Evolutionary conservation across 2,113 vertebrate genomes (phyloP).

Genomic region (Channa argus): DNA sequence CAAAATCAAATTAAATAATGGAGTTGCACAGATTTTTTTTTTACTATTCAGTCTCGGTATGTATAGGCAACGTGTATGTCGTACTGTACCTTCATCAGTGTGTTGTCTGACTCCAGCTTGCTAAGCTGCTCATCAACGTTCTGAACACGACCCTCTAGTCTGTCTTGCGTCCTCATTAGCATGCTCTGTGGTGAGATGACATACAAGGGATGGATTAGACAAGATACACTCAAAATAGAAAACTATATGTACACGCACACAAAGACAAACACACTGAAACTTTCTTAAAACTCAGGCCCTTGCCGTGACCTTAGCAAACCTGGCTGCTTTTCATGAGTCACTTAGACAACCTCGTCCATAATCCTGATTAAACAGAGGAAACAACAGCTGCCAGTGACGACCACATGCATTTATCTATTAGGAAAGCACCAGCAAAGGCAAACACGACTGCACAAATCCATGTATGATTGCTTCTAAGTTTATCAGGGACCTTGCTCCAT

Average conservation of each 20-base stretch:
- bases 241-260: background rate
- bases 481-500: conserved; percentile 22
- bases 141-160: conserved; percentile 93
- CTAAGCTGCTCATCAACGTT: conserved; percentile 97
- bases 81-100: conserved; percentile 91
- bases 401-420: conserved; percentile 69
- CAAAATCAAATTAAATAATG: too few relatives aligned
- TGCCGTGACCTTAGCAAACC: conserved; percentile 52
- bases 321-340: conserved; percentile 50
- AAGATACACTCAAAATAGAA: conserved; percentile 21
- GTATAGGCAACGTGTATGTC: background rate
- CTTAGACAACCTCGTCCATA: conserved; percentile 60
- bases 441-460: conserved; percentile 55
- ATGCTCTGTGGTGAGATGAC: conserved; percentile 86
- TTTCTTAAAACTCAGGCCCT: conserved; percentile 19
- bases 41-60: conserved; percentile 3
- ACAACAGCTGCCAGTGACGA: conserved; percentile 62
- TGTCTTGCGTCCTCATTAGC: conserved; percentile 97
- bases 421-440: conserved; percentile 35
- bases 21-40: too few relatives aligned
- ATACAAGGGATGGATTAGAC: conserved; percentile 40
- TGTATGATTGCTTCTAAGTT: conserved; percentile 43
- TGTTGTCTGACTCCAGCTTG: conserved; percentile 96
- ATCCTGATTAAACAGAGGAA: conserved; percentile 65
- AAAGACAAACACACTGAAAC: conserved; percentile 3